A percentile compares a stretch with the other conserved stretches of the same genome.
Conservation (phyloP, 2,113 vertebrate genomes). For the Podarcis muralis region DNA sequence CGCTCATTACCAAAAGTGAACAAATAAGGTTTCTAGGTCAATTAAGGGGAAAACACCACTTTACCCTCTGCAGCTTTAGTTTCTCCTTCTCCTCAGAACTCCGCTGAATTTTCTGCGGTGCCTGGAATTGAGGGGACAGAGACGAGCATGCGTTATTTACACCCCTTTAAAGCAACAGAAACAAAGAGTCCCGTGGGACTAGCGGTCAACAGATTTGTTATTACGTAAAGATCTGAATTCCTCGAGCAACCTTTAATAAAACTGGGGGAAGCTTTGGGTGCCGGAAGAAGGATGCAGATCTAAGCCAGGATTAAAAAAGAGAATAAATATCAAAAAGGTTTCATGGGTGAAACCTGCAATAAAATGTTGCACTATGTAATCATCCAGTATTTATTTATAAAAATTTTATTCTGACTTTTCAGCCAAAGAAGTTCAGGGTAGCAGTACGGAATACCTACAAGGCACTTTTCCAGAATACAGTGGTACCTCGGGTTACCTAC, state of each 20-base stretch:
- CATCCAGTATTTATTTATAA: neutral
- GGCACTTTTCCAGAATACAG: neutral
- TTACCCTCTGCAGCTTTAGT: conserved; percentile 76
- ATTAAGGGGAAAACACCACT: conserved; percentile 13
- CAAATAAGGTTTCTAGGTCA: neutral
- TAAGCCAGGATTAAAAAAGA: neutral
- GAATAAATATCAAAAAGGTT: neutral
- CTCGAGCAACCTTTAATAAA: neutral
- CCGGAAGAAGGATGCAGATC: neutral
- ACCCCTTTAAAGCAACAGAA: neutral
- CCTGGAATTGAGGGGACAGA: conserved; percentile 63
- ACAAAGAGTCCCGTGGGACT: neutral
- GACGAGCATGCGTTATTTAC: neutral
- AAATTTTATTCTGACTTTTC: too few relatives aligned
- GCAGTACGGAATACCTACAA: neutral
- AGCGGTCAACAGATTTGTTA: neutral
- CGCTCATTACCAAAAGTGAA: conserved; percentile 6
- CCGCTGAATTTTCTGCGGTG: conserved; percentile 62
- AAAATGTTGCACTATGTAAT: neutral
- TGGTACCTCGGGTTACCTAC: too few relatives aligned
- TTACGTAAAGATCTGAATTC: neutral
- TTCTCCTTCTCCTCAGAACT: conserved; percentile 74
- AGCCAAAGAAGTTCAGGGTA: too few relatives aligned
- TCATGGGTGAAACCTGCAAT: neutral
- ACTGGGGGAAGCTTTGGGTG: too few relatives aligned